A percentile compares a stretch with the other conserved stretches of the same genome.
Evolutionary conservation across 2,797 vertebrate genomes (phyloP).

Genomic region (Sebastes vulpes): DNA sequence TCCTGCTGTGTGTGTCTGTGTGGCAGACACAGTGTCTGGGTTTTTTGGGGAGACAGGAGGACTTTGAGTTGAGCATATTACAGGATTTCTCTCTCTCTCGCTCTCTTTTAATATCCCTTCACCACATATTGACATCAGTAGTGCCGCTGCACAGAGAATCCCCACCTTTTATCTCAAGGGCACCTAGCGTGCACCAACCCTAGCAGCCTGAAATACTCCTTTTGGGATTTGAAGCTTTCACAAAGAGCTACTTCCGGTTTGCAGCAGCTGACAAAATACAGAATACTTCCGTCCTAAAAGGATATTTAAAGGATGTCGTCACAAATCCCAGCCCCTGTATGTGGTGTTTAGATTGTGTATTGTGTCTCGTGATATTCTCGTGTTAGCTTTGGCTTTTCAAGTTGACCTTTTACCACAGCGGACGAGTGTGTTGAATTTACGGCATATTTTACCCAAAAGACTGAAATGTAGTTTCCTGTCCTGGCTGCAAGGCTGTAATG

Average conservation of each 20-base stretch:
- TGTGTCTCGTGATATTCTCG: neutral
- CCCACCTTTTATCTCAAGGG: conserved; percentile 57
- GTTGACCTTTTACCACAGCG: neutral
- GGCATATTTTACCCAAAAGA: neutral
- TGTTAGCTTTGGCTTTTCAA: neutral
- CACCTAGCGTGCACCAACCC: conserved; percentile 22
- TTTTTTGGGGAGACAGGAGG: neutral
- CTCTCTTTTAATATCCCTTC: neutral
- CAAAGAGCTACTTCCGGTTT: conserved; percentile 24
- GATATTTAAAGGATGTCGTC: conserved; percentile 13
- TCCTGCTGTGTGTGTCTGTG: conserved; percentile 33
- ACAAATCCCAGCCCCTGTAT: fast-evolving
- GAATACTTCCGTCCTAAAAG: neutral
- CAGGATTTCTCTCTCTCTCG: neutral
- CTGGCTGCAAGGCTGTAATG: neutral
- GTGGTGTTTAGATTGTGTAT: neutral
- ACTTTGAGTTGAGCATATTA: neutral
- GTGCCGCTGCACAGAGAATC: neutral
- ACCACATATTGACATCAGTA: neutral
- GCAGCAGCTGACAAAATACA: conserved; percentile 12
- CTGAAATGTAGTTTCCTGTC: neutral
- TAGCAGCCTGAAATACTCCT: neutral
- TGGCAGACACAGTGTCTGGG: conserved; percentile 11
- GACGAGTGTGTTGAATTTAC: neutral
- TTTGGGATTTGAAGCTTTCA: conserved; percentile 7